Evolutionary conservation across 2,797 vertebrate species (phyloP).

Genomic region (Gastrophryne carolinensis): DNA sequence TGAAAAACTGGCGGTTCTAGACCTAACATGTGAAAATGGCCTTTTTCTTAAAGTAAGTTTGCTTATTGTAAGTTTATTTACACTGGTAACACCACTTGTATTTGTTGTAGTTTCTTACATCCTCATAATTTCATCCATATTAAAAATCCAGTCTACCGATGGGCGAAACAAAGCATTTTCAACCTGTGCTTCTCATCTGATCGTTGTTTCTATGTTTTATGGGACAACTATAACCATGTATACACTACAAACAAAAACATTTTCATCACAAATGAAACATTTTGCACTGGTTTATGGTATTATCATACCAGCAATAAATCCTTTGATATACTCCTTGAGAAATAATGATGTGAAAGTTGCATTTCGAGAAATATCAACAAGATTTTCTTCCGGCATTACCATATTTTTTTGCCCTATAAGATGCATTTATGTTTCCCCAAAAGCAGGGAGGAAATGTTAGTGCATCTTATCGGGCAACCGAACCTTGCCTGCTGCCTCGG

Average conservation of each 20-base stretch:
- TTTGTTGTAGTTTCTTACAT: conserved; percentile 49
- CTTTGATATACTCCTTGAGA: conserved; percentile 62
- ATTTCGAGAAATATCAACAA: no score
- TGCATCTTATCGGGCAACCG: no score
- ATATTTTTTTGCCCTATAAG: no score
- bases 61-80: neutral
- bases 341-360: conserved; percentile 1
- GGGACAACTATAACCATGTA: conserved; percentile 53
- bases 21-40: conserved; percentile 53
- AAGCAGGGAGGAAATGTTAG: no score
- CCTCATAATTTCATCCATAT: conserved; percentile 40
- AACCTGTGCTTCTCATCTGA: conserved; percentile 58
- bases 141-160: conserved; percentile 53
- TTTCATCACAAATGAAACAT: neutral
- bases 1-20: conserved; percentile 54
- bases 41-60: conserved; percentile 35
- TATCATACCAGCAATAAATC: conserved; percentile 55
- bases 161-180: conserved; percentile 57
- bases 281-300: conserved; percentile 21
- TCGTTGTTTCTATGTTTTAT: conserved; percentile 50
- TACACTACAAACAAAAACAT: neutral
- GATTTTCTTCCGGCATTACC: no score
- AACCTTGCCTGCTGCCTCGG: no score
- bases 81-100: conserved; percentile 42
- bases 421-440: no score